These are phyloP conservation scores for Labeo calbasu DNA, from an alignment of 2,797 vertebrate species.

Conservation along the genomic window DNA sequence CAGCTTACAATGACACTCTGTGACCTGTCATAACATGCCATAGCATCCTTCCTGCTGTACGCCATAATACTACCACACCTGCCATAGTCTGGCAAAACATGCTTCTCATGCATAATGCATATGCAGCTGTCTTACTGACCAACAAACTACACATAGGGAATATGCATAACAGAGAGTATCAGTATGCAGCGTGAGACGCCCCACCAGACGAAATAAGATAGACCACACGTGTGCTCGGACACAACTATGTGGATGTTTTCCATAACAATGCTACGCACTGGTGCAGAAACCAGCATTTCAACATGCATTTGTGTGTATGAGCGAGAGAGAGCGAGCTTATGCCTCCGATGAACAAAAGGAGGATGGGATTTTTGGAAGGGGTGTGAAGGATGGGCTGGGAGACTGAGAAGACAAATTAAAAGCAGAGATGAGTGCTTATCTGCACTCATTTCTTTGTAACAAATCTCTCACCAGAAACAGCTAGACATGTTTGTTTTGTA, in stretches of 20 bases:
- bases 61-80: slow-evolving; percentile 43
- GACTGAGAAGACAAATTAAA: slow-evolving; percentile 60
- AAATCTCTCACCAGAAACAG: slow-evolving; percentile 17
- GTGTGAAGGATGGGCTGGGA: slow-evolving; percentile 52
- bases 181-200: slow-evolving; percentile 28
- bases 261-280: slow-evolving; percentile 42
- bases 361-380: slow-evolving; percentile 11
- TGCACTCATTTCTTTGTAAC: slow-evolving; percentile 36
- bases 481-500: slow-evolving; percentile 36
- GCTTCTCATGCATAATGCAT: slow-evolving; percentile 56
- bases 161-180: slow-evolving; percentile 31
- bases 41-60: slow-evolving; percentile 37
- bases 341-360: slow-evolving; percentile 12
- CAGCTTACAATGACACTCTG: slow-evolving; percentile 36
- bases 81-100: slow-evolving; percentile 41
- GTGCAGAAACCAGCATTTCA: slow-evolving; percentile 42
- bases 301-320: slow-evolving; percentile 40
- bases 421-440: slow-evolving; percentile 27
- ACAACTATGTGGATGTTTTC: slow-evolving; percentile 45
- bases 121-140: slow-evolving; percentile 55
- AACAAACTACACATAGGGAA: slow-evolving; percentile 48
- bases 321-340: not conserved
- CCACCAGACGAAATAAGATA: slow-evolving; percentile 39
- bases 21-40: slow-evolving; percentile 53
- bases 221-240: slow-evolving; percentile 43